phyloP scores from a whole-genome alignment of 2,797 vertebrate species.

The Sciurus carolinensis region DNA sequence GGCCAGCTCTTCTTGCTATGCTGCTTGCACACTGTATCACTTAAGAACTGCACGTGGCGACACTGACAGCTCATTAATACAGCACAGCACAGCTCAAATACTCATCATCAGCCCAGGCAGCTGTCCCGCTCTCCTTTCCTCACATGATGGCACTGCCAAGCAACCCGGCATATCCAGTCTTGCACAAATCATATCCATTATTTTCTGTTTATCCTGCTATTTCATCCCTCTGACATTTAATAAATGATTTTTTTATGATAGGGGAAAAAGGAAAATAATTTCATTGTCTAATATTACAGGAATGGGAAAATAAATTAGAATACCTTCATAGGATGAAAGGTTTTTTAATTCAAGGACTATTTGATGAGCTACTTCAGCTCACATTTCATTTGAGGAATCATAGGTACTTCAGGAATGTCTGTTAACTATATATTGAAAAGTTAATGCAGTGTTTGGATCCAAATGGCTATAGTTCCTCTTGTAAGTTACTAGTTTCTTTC shows the following conservation, averaged over 20 bases:
- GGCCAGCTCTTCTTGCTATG: background rate
- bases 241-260: background rate
- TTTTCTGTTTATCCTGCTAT: background rate
- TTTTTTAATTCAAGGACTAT: background rate
- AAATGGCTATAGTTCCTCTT: background rate
- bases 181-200: background rate
- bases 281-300: background rate
- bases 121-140: background rate
- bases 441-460: slow-evolving; percentile 16
- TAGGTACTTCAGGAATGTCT: background rate
- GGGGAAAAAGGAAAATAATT: background rate
- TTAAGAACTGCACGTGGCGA: background rate
- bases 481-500: slow-evolving; percentile 39
- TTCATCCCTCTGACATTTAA: slow-evolving; percentile 46
- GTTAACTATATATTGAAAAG: slow-evolving; percentile 27
- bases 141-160: slow-evolving; percentile 9
- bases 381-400: slow-evolving; percentile 26
- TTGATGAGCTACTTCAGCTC: slow-evolving; percentile 39
- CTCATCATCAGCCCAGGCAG: background rate
- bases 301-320: slow-evolving; percentile 27
- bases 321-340: background rate
- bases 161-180: slow-evolving; percentile 3
- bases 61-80: slow-evolving; percentile 66
- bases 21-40: background rate
- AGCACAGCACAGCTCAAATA: background rate